Evolutionary conservation across 2,797 vertebrate species (phyloP).

Genomic region (Crocodylus rhombifer): DNA sequence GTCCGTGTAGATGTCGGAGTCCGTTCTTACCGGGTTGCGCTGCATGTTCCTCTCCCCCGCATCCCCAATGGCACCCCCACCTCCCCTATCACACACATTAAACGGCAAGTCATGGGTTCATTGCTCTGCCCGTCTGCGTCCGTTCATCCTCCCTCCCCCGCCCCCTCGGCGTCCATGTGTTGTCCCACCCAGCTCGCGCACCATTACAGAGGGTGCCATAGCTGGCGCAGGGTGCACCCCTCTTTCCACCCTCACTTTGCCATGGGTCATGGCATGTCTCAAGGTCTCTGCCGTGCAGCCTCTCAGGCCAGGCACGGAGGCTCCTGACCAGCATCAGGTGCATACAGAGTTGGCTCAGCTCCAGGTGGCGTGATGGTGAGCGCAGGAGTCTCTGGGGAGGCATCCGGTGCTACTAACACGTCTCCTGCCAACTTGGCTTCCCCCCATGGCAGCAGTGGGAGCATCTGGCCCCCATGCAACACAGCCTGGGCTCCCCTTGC

Average conservation of each 20-base stretch:
- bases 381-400: conserved; percentile 34
- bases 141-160: background rate
- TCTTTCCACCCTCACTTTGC: background rate
- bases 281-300: background rate
- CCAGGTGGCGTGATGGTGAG: conserved; percentile 10
- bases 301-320: background rate
- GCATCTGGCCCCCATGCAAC: conserved; percentile 17
- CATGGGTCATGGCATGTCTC: background rate
- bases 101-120: background rate
- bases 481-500: background rate
- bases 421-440: conserved; percentile 66
- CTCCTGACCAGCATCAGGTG: no score
- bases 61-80: background rate
- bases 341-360: background rate
- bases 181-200: background rate
- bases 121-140: background rate
- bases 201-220: background rate
- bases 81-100: background rate
- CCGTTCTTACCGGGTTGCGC: conserved; percentile 37
- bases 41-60: conserved; percentile 45
- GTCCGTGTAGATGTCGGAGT: conserved; percentile 45
- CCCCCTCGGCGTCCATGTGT: background rate
- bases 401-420: conserved; percentile 67
- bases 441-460: conserved; percentile 44
- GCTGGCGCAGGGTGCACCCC: background rate